Percentiles rank a stretch among this genome's conserved stretches.
phyloP scores from a whole-genome alignment of 2,888 invertebrate species.

The Panorpa germanica region DNA sequence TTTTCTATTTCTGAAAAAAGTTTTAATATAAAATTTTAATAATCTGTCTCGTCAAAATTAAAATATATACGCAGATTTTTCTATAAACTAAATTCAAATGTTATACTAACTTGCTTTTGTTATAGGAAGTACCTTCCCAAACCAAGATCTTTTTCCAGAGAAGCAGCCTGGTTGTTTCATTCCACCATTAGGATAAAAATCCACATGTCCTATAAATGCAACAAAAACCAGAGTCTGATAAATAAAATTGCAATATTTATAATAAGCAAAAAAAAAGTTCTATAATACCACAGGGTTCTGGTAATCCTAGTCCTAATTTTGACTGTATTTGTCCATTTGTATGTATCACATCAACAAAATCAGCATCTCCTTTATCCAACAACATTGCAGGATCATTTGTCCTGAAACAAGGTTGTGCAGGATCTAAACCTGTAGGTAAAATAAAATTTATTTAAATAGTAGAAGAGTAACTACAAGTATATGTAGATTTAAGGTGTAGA shows the following conservation, averaged over 20 bases:
- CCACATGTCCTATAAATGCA: constrained; percentile 34
- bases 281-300: constrained; percentile 31
- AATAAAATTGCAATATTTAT: no score
- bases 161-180: constrained; percentile 42
- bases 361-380: constrained; percentile 33
- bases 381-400: constrained; percentile 25
- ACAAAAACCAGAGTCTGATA: no score
- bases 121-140: constrained; percentile 21
- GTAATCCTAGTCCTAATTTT: constrained; percentile 35
- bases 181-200: constrained; percentile 53
- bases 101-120: constrained; percentile 23
- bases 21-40: constrained; percentile 2
- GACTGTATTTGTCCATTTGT: constrained; percentile 34
- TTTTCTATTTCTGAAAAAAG: constrained; percentile 25
- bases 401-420: constrained; percentile 15
- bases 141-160: constrained; percentile 20
- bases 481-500: background rate
- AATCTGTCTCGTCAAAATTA: constrained; percentile 1
- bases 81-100: background rate
- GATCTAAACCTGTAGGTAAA: constrained; percentile 21
- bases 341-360: constrained; percentile 41
- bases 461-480: background rate
- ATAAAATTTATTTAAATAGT: background rate
- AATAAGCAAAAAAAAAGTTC: background rate
- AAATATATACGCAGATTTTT: background rate